phyloP scores from a whole-genome alignment of 2,113 vertebrate genomes.

The Sinocyclocheilus anophthalmus region DNA sequence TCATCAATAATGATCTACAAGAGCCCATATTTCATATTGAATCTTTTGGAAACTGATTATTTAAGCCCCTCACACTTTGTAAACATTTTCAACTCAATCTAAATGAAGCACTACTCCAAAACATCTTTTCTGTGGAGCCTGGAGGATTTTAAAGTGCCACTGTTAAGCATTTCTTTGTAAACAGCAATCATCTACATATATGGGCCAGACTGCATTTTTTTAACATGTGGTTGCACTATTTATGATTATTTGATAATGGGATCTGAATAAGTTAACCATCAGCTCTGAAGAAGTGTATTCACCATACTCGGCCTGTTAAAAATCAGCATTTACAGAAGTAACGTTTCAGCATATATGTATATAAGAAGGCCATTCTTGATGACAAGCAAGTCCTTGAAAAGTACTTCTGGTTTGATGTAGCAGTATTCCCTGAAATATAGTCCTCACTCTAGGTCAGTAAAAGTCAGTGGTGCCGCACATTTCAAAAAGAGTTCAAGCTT shows the following conservation, averaged over 20 bases:
- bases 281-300: not conserved
- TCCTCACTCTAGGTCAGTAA: not conserved
- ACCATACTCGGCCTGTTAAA: not conserved
- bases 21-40: not conserved
- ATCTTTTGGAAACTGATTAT: not conserved
- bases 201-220: not conserved
- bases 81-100: not conserved
- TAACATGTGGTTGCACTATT: not conserved
- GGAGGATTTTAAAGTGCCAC: not conserved
- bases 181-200: not conserved
- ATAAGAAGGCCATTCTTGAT: not conserved
- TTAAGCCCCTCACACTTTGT: not conserved
- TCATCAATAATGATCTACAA: not conserved
- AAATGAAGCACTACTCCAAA: not conserved
- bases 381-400: conserved; percentile 42
- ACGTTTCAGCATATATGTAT: conserved; percentile 34
- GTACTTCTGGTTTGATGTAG: not conserved
- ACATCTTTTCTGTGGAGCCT: not conserved
- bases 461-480: conserved; percentile 3
- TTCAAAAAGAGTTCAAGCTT: conserved; percentile 26
- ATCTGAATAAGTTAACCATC: not conserved
- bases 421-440: not conserved
- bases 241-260: not conserved
- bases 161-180: not conserved
- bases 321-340: conserved; percentile 26